A percentile compares a stretch with the other conserved stretches of the same genome.
phyloP scores from a whole-genome alignment of 2,113 vertebrate genomes.

The Stomatorhinus ivindoensis region DNA sequence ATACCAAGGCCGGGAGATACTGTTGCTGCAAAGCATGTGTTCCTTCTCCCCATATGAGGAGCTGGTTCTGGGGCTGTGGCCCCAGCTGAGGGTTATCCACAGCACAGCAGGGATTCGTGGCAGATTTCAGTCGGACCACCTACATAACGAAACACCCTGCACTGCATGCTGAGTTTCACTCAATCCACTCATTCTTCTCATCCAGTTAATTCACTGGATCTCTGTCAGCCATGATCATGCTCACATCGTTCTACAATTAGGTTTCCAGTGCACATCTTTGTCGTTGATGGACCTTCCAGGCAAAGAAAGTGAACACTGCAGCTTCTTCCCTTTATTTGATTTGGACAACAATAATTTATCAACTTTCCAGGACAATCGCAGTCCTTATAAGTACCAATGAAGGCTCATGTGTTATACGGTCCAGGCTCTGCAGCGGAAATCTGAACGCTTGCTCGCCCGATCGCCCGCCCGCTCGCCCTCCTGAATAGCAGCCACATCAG shows the following conservation, averaged over 20 bases:
- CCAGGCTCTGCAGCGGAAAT: background rate
- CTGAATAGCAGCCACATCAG: no score
- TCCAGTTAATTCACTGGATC: background rate
- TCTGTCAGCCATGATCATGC: background rate
- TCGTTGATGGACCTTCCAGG: background rate
- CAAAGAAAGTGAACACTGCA: background rate
- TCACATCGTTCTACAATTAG: background rate
- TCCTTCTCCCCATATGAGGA: background rate
- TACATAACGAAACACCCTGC: background rate
- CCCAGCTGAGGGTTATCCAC: no score
- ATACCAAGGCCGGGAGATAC: background rate
- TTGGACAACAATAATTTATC: background rate
- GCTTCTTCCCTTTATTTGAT: background rate
- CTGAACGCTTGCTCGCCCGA: no score
- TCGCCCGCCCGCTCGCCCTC: background rate
- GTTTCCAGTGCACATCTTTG: background rate
- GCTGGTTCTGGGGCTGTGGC: background rate
- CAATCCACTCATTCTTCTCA: background rate
- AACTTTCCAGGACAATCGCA: background rate
- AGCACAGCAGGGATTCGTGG: background rate
- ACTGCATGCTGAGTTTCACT: background rate
- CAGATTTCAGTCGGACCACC: background rate
- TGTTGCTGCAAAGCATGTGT: background rate
- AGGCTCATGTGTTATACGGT: background rate
- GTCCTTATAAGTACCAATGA: background rate